These are phyloP conservation scores for Umimayanthus chanpuru DNA, from an alignment of 92 coral and sea anemone species.

Conservation along the genomic window DNA sequence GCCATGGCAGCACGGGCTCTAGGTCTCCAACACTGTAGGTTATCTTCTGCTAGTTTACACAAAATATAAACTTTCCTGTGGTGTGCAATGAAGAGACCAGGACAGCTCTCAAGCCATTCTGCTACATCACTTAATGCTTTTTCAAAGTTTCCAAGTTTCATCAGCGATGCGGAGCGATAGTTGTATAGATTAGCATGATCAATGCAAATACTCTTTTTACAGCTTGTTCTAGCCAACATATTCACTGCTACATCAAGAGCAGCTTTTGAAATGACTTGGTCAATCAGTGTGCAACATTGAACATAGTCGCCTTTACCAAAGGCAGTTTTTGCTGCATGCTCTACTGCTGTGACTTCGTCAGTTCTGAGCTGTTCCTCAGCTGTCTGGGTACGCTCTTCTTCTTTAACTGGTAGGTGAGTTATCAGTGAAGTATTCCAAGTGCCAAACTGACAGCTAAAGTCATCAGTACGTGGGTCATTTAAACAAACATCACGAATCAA, in stretches of 20 bases:
- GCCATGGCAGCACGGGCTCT: slow-evolving; percentile 41
- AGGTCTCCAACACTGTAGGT: neutral
- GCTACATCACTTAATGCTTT: neutral
- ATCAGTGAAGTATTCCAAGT: too few relatives aligned
- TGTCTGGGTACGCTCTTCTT: neutral
- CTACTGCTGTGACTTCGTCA: too few relatives aligned
- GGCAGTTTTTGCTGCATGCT: too few relatives aligned
- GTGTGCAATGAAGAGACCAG: neutral
- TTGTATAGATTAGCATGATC: neutral
- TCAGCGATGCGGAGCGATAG: slow-evolving; percentile 10
- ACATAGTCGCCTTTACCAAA: too few relatives aligned
- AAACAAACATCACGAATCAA: too few relatives aligned
- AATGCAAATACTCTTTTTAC: neutral
- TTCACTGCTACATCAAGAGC: neutral
- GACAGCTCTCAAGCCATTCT: neutral
- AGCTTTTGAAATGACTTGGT: neutral
- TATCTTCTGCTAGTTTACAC: slow-evolving; percentile 7
- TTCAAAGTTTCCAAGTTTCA: neutral
- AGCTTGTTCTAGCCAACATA: too few relatives aligned
- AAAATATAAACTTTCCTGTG: neutral
- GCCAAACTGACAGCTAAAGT: too few relatives aligned
- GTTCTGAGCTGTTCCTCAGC: neutral
- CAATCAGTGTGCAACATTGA: too few relatives aligned
- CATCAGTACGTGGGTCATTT: too few relatives aligned
- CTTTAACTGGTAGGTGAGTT: neutral